These are phyloP conservation scores for Geodia barretti DNA, from an alignment of 37 sponge, comb jelly and placozoan genomes.

Conservation along the genomic window DNA sequence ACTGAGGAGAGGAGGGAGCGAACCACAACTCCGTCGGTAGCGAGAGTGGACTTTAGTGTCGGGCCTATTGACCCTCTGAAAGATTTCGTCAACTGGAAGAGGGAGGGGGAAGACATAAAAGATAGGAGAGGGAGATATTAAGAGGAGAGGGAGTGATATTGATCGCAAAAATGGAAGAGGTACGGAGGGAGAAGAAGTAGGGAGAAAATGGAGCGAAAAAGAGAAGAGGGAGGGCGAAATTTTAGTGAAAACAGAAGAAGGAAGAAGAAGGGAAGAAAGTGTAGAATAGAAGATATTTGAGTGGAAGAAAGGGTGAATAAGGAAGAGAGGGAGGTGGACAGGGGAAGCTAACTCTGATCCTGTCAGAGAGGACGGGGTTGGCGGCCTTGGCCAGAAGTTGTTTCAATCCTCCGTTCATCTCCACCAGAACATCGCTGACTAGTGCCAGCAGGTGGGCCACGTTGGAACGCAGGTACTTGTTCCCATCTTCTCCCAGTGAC, in stretches of 20 bases:
- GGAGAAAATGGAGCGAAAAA: neutral
- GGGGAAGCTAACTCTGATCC: neutral
- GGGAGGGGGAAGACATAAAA: no score
- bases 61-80: neutral
- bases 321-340: neutral
- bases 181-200: neutral
- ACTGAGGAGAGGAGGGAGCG: neutral
- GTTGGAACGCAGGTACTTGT: conserved; percentile 62
- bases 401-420: conserved; percentile 69
- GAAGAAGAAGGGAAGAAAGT: neutral
- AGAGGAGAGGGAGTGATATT: neutral
- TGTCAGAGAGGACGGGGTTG: neutral
- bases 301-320: neutral
- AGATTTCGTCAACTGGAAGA: neutral
- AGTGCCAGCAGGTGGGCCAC: conserved; percentile 73
- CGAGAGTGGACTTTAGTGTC: neutral
- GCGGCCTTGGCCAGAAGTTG: conserved; percentile 40
- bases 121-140: neutral
- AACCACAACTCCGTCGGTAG: neutral
- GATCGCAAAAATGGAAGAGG: neutral
- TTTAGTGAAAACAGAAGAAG: no score
- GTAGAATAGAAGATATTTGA: neutral
- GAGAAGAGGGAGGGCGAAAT: neutral
- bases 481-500: conserved; percentile 11
- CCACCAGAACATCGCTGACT: conserved; percentile 62